Conservation (phyloP, 2,113 vertebrate species). For the Petroica traversi region DNA sequence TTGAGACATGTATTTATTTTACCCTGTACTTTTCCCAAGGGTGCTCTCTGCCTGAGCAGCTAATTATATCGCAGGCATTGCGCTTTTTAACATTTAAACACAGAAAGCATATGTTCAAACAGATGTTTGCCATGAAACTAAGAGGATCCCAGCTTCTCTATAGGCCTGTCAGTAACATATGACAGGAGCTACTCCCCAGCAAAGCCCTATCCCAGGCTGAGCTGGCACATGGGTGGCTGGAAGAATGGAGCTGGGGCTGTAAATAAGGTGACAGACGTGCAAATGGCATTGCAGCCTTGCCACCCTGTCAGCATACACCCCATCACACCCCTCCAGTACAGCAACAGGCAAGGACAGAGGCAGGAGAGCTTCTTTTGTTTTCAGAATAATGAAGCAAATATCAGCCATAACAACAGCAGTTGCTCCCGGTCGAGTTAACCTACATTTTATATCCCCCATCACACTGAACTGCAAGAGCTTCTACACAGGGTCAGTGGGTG, state of each 20-base stretch:
- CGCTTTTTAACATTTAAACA: conserved; percentile 38
- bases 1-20: conserved; percentile 48
- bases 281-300: background rate
- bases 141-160: background rate
- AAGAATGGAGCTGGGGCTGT: background rate
- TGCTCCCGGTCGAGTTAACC: background rate
- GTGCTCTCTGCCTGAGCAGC: conserved; percentile 16
- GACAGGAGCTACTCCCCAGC: background rate
- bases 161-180: rapidly evolving
- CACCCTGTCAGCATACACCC: background rate
- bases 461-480: background rate
- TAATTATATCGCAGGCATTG: conserved; percentile 4
- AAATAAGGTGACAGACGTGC: background rate
- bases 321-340: background rate
- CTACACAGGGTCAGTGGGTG: rapidly evolving
- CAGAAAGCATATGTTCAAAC: conserved; percentile 21
- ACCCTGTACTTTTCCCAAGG: conserved; percentile 42
- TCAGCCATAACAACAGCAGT: background rate
- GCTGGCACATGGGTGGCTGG: background rate
- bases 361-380: background rate
- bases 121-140: conserved; percentile 44
- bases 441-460: background rate
- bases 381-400: background rate
- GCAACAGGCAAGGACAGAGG: background rate
- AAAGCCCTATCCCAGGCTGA: rapidly evolving